These are phyloP conservation scores for Leptinotarsa rubiginosa DNA, from an alignment of 2,888 invertebrate species.

Conservation along the genomic window DNA sequence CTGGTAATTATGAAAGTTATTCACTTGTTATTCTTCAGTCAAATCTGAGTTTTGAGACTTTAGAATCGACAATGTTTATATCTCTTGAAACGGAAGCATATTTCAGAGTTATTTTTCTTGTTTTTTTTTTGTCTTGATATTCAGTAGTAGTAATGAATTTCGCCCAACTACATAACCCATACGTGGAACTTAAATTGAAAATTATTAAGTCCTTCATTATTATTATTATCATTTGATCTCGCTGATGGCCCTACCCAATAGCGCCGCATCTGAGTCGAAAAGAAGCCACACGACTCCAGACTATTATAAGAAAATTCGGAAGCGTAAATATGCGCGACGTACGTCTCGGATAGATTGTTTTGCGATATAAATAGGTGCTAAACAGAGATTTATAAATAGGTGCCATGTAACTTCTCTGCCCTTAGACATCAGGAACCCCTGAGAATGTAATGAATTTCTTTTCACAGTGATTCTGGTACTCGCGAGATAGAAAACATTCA, in stretches of 20 bases:
- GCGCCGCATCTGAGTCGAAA: conserved; percentile 41
- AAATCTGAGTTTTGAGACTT: too few relatives aligned
- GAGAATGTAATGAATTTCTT: conserved; percentile 41
- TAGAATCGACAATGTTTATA: too few relatives aligned
- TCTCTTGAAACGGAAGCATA: too few relatives aligned
- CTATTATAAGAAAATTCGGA: conserved; percentile 59
- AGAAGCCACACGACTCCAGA: conserved; percentile 55
- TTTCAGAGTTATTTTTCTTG: too few relatives aligned
- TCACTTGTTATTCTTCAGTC: too few relatives aligned
- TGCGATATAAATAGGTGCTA: conserved; percentile 59
- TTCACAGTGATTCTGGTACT: conserved; percentile 11
- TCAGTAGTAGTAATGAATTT: too few relatives aligned
- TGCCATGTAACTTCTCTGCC: conserved; percentile 37
- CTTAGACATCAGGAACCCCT: conserved; percentile 44
- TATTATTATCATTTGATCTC: background rate
- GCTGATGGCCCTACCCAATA: too few relatives aligned
- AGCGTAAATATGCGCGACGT: conserved; percentile 59
- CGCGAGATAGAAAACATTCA: conserved; percentile 22
- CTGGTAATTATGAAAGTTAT: too few relatives aligned
- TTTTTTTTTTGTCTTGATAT: too few relatives aligned
- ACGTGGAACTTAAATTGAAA: too few relatives aligned
- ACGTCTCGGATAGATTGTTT: conserved; percentile 53
- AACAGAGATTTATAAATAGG: conserved; percentile 47
- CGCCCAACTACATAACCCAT: too few relatives aligned
- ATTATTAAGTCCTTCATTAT: too few relatives aligned